Evolutionary conservation across 1,140 invertebrate species (phyloP).

Genomic region (Micrasema longulum): DNA sequence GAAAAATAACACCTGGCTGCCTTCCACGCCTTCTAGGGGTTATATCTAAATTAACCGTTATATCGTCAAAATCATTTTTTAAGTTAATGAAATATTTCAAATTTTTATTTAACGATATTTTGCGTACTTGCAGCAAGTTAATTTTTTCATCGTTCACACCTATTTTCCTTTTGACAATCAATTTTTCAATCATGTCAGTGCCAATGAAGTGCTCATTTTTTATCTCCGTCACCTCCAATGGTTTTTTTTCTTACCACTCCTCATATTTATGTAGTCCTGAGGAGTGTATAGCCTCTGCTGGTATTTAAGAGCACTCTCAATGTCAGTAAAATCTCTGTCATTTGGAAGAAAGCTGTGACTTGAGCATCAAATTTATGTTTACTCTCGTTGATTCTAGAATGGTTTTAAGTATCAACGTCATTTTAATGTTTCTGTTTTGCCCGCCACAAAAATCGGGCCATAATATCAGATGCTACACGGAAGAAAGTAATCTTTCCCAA

Average conservation of each 20-base stretch:
- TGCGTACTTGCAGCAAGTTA: neutral
- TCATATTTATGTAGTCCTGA: neutral
- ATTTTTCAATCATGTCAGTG: neutral
- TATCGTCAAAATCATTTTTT: neutral
- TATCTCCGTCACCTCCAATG: neutral
- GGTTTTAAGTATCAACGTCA: no score
- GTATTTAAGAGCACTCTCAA: neutral
- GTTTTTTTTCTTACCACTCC: neutral
- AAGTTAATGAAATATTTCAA: neutral
- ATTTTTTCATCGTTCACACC: neutral
- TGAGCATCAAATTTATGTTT: neutral
- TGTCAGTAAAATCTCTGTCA: no score
- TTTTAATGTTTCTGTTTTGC: no score
- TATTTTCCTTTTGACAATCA: neutral
- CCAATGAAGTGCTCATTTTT: no score
- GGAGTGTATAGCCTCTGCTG: neutral
- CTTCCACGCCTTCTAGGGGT: neutral
- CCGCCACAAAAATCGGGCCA: no score
- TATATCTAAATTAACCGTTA: neutral
- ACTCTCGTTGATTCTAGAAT: neutral
- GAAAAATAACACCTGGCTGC: neutral
- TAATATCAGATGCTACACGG: neutral
- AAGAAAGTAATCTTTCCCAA: neutral
- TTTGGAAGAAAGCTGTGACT: neutral
- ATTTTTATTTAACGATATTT: neutral